Evolutionary conservation across 1,140 invertebrate species (phyloP).

Genomic region (Parasteatoda tepidariorum): DNA sequence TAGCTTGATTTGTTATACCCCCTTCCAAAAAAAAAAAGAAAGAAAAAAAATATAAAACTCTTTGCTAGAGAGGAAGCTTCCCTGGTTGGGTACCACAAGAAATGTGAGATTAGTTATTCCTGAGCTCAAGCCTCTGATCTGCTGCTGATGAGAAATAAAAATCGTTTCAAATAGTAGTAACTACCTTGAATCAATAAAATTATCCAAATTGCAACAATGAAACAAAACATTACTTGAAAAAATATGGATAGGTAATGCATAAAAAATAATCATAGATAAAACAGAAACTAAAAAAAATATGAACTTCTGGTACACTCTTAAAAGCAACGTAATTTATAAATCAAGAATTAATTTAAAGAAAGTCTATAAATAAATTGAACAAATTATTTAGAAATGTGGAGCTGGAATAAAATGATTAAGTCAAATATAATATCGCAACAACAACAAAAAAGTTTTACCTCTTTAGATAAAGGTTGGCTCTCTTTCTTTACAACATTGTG

Average conservation of each 20-base stretch:
- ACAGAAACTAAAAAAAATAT: background rate
- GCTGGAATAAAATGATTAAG: background rate
- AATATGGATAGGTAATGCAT: too few species aligned
- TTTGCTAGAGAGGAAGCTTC: background rate
- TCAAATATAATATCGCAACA: background rate
- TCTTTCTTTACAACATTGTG: constrained; percentile 58
- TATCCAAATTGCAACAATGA: too few species aligned
- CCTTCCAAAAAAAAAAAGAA: background rate
- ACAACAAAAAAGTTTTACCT: constrained; percentile 33
- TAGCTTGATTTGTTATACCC: too few species aligned
- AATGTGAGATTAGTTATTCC: too few species aligned
- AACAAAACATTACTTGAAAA: too few species aligned
- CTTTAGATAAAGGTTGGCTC: constrained; percentile 42
- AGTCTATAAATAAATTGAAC: background rate
- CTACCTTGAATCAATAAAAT: background rate
- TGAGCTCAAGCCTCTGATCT: background rate
- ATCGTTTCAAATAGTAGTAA: background rate
- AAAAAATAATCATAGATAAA: background rate
- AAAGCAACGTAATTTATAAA: too few species aligned
- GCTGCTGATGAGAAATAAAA: background rate
- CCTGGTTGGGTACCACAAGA: background rate
- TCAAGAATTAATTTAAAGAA: background rate
- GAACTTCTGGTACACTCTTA: too few species aligned
- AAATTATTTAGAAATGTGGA: background rate
- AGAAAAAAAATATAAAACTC: background rate